Evolutionary conservation across 2,888 invertebrate genomes (phyloP).

Genomic region (Sesamia inferens): DNA sequence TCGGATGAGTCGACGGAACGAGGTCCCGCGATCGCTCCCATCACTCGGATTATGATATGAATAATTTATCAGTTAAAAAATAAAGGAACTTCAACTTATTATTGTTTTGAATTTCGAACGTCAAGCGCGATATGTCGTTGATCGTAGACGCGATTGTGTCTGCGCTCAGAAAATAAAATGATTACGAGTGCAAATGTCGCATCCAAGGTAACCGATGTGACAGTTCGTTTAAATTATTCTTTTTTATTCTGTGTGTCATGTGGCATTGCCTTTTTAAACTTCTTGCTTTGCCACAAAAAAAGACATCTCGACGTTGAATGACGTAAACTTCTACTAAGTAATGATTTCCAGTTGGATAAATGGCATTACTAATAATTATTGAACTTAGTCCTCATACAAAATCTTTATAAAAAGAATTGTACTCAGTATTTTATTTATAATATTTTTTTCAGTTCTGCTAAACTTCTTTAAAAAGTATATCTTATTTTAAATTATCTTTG

Average conservation of each 20-base stretch:
- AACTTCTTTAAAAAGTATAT: neutral
- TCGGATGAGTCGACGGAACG: slow-evolving; percentile 88
- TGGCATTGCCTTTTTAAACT: slow-evolving; percentile 34
- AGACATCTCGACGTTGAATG: slow-evolving; percentile 41
- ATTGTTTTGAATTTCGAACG: slow-evolving; percentile 87
- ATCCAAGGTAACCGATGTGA: slow-evolving; percentile 63
- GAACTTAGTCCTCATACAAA: neutral
- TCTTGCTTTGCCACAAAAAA: slow-evolving; percentile 48
- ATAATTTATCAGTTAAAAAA: slow-evolving; percentile 88
- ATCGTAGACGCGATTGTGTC: slow-evolving; percentile 78
- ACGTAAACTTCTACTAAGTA: slow-evolving; percentile 18
- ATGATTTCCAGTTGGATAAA: neutral
- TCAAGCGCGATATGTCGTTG: slow-evolving; percentile 80
- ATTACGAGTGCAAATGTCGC: slow-evolving; percentile 72
- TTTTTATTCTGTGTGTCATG: slow-evolving; percentile 39
- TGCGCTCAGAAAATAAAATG: slow-evolving; percentile 69
- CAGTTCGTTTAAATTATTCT: slow-evolving; percentile 59
- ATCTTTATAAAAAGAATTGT: neutral
- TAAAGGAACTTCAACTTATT: slow-evolving; percentile 78
- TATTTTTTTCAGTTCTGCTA: neutral
- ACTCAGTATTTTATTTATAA: neutral
- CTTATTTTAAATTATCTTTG: too few relatives aligned
- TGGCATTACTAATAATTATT: neutral
- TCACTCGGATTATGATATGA: slow-evolving; percentile 89
- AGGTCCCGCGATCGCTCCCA: slow-evolving; percentile 81